Conservation (phyloP, 2,113 vertebrate genomes). For the Hydrochoerus hydrochaeris region DNA sequence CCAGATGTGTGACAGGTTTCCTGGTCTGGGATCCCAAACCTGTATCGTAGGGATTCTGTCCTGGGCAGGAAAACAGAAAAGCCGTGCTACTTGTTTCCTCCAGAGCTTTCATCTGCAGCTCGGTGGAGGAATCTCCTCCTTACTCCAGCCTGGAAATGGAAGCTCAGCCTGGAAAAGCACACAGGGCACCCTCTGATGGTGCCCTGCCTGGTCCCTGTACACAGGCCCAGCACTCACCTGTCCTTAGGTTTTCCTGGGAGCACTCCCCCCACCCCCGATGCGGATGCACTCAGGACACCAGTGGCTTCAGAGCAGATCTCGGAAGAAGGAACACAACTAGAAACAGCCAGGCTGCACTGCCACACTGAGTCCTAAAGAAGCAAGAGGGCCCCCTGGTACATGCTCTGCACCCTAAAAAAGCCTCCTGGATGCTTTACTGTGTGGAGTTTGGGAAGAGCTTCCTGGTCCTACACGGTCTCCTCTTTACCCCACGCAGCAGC, state of each 20-base stretch:
- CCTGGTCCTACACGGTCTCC: neutral
- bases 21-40: neutral
- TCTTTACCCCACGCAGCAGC: neutral
- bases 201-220: neutral
- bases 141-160: neutral
- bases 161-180: neutral
- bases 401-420: too few species aligned
- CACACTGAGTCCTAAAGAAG: neutral
- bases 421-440: rapidly evolving
- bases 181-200: rapidly evolving
- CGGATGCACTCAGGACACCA: neutral
- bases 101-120: neutral
- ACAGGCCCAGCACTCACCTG: rapidly evolving
- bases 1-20: neutral
- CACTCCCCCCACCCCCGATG: neutral
- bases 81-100: neutral
- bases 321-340: neutral
- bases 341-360: neutral
- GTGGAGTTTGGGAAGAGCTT: neutral
- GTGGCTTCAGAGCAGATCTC: neutral
- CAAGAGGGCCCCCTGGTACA: neutral
- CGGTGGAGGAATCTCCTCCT: neutral
- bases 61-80: neutral
- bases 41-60: too few species aligned
- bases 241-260: neutral